A percentile compares a stretch with the other conserved stretches of the same genome.
Evolutionary conservation across 1,140 invertebrate genomes (phyloP).

Genomic region (Aphelenchoides avenae): DNA sequence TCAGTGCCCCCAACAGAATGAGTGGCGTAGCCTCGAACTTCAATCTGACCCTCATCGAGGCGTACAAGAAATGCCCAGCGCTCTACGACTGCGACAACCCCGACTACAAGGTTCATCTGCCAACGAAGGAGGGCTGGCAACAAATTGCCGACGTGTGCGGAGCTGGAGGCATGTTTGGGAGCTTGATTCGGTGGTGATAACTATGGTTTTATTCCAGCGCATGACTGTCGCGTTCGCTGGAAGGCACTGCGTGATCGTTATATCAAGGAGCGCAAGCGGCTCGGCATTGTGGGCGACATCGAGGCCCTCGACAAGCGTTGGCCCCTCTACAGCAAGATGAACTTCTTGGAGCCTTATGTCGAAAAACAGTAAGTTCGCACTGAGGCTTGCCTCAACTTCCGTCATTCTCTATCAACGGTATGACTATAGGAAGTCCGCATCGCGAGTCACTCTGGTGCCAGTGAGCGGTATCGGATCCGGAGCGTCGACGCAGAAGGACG

Average conservation of each 20-base stretch:
- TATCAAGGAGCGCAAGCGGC: slow-evolving; percentile 9
- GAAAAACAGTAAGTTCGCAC: slow-evolving; percentile 36
- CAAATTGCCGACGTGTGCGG: slow-evolving; percentile 19
- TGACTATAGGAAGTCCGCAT: slow-evolving; percentile 2
- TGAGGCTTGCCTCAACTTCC: too few relatives aligned
- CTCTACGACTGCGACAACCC: slow-evolving; percentile 29
- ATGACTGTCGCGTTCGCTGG: slow-evolving; percentile 30
- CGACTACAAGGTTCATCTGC: slow-evolving; percentile 28
- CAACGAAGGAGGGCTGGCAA: slow-evolving; percentile 27
- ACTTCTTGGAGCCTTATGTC: slow-evolving; percentile 31
- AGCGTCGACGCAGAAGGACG: background rate
- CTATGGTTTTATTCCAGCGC: background rate
- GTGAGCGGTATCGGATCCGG: background rate
- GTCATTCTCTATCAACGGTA: slow-evolving; percentile 1
- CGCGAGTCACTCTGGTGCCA: background rate
- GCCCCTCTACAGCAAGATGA: slow-evolving; percentile 28
- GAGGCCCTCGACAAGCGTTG: slow-evolving; percentile 20
- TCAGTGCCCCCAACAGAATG: too few relatives aligned
- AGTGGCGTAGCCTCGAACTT: slow-evolving; percentile 22
- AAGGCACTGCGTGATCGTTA: slow-evolving; percentile 35
- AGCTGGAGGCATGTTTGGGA: slow-evolving; percentile 9
- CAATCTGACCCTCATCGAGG: slow-evolving; percentile 28
- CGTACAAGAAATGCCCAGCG: slow-evolving; percentile 19
- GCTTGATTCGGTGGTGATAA: background rate
- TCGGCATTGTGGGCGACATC: background rate